A percentile compares a stretch with the other conserved stretches of the same genome.
phyloP scores from a whole-genome alignment of 2,888 invertebrate species.

The Tetrapedia diversipes region DNA sequence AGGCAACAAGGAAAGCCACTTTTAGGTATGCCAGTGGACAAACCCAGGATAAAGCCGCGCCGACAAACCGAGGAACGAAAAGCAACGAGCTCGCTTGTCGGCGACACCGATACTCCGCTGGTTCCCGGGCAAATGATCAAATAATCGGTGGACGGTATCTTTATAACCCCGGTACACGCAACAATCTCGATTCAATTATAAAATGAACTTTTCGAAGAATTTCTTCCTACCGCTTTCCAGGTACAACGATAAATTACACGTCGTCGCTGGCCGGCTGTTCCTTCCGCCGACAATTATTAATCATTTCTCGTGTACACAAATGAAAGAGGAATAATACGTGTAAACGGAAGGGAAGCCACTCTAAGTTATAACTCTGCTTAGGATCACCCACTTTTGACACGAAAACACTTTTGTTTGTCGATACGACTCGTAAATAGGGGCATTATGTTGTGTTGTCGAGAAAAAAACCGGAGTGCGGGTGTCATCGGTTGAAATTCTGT shows the following conservation, averaged over 20 bases:
- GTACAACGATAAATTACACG: slow-evolving; percentile 7
- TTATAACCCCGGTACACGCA: slow-evolving; percentile 23
- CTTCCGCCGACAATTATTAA: background rate
- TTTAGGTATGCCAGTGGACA: slow-evolving; percentile 8
- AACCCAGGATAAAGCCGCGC: slow-evolving; percentile 12
- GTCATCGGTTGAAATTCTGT: no score
- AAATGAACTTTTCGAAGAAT: slow-evolving; percentile 27
- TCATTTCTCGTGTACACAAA: background rate
- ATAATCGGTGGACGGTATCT: slow-evolving; percentile 28
- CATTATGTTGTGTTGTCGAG: no score
- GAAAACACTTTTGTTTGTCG: no score
- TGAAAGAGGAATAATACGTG: background rate
- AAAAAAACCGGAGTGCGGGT: no score
- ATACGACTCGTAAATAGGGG: no score
- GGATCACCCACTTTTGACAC: no score
- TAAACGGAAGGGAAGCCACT: background rate
- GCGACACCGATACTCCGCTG: background rate
- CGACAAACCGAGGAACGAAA: slow-evolving; percentile 7
- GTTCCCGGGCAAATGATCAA: slow-evolving; percentile 13
- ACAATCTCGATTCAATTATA: slow-evolving; percentile 36
- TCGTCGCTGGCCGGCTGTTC: background rate
- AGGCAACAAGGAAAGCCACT: slow-evolving; percentile 20
- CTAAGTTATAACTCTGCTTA: background rate
- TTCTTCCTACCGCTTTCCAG: background rate
- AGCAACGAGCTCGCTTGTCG: slow-evolving; percentile 16